Evolutionary conservation across 2,888 invertebrate genomes (phyloP).

Genomic region (Ryuthela nishihirai): DNA sequence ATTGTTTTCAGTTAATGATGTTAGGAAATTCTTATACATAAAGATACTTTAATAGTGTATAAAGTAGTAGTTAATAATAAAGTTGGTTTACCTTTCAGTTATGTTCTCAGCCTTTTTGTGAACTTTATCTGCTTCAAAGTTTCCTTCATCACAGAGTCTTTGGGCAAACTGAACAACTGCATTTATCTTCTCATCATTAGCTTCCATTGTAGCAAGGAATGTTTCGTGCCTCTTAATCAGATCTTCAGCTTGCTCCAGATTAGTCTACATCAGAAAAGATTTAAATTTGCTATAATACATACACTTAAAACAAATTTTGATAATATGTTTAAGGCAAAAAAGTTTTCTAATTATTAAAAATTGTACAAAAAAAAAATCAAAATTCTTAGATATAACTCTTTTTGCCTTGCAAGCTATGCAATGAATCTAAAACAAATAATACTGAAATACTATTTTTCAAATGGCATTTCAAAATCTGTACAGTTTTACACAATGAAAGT

Average conservation of each 20-base stretch:
- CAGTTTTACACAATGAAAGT: too few species aligned
- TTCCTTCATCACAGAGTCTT: slow-evolving; percentile 83
- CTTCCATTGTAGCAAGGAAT: slow-evolving; percentile 99
- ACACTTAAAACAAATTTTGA: background rate
- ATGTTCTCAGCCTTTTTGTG: slow-evolving; percentile 94
- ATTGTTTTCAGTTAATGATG: too few species aligned
- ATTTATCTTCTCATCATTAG: slow-evolving; percentile 99
- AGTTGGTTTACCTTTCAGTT: slow-evolving; percentile 67
- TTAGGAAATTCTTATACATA: too few species aligned
- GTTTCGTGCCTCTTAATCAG: slow-evolving; percentile 96
- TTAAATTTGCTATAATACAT: too few species aligned
- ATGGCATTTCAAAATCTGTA: too few species aligned
- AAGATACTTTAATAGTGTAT: too few species aligned
- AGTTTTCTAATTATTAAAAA: background rate
- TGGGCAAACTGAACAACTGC: slow-evolving; percentile 92
- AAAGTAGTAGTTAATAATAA: background rate
- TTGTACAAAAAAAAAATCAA: background rate
- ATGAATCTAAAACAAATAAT: too few species aligned
- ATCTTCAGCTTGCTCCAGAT: slow-evolving; percentile 96
- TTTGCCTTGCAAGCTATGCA: too few species aligned
- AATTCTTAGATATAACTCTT: too few species aligned
- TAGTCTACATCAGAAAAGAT: slow-evolving; percentile 54
- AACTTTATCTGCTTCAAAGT: slow-evolving; percentile 95
- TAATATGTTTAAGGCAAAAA: background rate
- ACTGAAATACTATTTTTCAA: too few species aligned